Percentiles rank a stretch among this genome's conserved stretches.
These are phyloP conservation scores for Pygocentrus nattereri DNA, from an alignment of 2,797 vertebrate genomes.

Conservation along the genomic window DNA sequence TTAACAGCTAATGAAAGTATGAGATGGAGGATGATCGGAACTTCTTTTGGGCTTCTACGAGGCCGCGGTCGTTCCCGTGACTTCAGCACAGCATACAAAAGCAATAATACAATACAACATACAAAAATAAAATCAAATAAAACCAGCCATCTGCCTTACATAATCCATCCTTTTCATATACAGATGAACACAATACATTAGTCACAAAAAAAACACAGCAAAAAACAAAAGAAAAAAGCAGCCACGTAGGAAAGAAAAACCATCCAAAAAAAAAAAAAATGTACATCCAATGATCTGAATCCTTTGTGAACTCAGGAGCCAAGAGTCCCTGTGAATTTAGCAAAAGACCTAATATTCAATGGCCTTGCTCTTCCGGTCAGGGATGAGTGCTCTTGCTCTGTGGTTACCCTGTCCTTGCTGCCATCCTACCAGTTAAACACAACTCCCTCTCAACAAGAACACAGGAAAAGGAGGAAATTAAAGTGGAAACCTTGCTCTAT, in stretches of 20 bases:
- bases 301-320: constrained; percentile 58
- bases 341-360: not conserved
- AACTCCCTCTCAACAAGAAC: constrained; percentile 61
- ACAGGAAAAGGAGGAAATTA: constrained; percentile 61
- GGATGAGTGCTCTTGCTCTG: constrained; percentile 30
- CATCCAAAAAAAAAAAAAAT: constrained; percentile 65
- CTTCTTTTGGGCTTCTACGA: constrained; percentile 39
- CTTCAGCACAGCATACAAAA: constrained; percentile 73
- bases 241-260: constrained; percentile 68
- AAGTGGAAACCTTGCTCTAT: constrained; percentile 75
- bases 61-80: constrained; percentile 67
- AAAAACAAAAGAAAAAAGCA: constrained; percentile 55
- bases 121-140: constrained; percentile 85
- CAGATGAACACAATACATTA: constrained; percentile 75
- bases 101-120: constrained; percentile 72
- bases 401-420: constrained; percentile 39
- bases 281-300: constrained; percentile 58
- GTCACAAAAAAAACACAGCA: constrained; percentile 77
- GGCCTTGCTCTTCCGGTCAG: constrained; percentile 4
- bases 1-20: not conserved
- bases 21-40: constrained; percentile 14
- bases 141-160: constrained; percentile 65
- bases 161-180: constrained; percentile 58
- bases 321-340: constrained; percentile 45
- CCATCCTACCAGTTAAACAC: constrained; percentile 50